A percentile compares a stretch with the other conserved stretches of the same genome.
These are phyloP conservation scores for Diplodus sargus DNA, from an alignment of 2,797 vertebrate species.

Conservation along the genomic window DNA sequence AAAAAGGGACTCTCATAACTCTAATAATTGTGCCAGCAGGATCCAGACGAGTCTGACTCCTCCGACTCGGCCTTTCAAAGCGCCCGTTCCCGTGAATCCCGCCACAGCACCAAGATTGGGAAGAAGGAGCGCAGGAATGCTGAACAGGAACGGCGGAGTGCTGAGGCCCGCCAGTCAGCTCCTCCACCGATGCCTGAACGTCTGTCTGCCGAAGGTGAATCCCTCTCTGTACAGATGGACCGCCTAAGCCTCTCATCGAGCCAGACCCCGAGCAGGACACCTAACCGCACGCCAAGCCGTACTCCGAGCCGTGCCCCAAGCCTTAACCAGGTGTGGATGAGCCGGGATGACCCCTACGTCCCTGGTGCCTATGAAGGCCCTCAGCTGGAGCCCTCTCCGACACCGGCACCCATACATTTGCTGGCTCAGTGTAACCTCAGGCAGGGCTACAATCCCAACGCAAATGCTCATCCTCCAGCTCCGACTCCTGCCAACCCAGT, in stretches of 20 bases:
- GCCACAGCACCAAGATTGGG: conserved; percentile 94
- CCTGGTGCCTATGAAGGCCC: conserved; percentile 87
- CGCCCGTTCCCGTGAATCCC: conserved; percentile 94
- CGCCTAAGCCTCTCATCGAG: conserved; percentile 88
- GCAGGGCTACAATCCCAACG: conserved; percentile 89
- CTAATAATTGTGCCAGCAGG: conserved; percentile 59
- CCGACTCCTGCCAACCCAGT: conserved; percentile 77
- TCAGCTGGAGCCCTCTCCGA: conserved; percentile 81
- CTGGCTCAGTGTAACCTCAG: conserved; percentile 93
- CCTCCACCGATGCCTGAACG: conserved; percentile 89
- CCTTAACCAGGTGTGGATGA: conserved; percentile 95
- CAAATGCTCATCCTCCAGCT: conserved; percentile 83
- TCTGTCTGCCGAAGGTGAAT: conserved; percentile 92
- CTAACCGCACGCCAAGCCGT: conserved; percentile 83
- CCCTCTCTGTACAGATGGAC: conserved; percentile 96
- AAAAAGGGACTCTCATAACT: no score
- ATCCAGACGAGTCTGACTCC: conserved; percentile 96
- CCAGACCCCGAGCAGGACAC: conserved; percentile 86
- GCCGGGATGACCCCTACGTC: conserved; percentile 93
- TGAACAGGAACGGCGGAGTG: conserved; percentile 85
- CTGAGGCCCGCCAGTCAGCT: conserved; percentile 84
- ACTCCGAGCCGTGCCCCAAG: conserved; percentile 93
- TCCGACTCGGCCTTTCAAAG: conserved; percentile 98
- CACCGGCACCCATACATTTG: conserved; percentile 87
- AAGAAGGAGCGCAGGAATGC: conserved; percentile 88